phyloP scores from a whole-genome alignment of 2,113 vertebrate genomes.

The Laterallus jamaicensis region DNA sequence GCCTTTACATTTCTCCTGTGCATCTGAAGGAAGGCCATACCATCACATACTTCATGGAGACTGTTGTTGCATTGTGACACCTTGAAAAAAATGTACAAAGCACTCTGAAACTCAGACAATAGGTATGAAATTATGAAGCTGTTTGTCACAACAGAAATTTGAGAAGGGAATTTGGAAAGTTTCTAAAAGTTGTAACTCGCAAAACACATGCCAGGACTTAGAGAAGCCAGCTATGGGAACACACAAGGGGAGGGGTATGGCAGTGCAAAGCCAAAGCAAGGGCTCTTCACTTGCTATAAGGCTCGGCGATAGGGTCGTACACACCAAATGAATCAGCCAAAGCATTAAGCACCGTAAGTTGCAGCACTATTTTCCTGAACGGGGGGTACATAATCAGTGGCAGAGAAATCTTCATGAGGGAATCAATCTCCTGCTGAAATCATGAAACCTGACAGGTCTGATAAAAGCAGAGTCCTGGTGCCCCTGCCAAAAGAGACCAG shows the following conservation, averaged over 20 bases:
- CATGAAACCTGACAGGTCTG: not conserved
- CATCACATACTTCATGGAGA: not conserved
- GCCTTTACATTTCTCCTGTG: not conserved
- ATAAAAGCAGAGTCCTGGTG: constrained; percentile 4
- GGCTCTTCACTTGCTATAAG: not conserved
- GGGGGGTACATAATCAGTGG: not conserved
- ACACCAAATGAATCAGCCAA: not conserved
- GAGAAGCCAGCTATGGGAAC: not conserved
- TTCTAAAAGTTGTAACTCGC: not conserved
- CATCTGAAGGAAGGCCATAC: not conserved
- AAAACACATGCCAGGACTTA: not conserved
- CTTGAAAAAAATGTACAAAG: not conserved
- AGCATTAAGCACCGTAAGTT: not conserved
- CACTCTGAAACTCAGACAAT: not conserved
- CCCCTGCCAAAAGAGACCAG: not conserved
- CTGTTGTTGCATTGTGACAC: not conserved
- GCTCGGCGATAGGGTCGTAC: not conserved
- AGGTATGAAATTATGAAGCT: not conserved
- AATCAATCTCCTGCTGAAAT: not conserved
- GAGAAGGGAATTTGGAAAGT: not conserved
- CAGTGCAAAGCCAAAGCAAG: not conserved
- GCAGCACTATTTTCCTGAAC: not conserved
- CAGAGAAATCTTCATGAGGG: not conserved
- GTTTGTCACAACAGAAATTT: not conserved
- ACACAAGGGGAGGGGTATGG: not conserved